Percentiles rank a stretch among this genome's conserved stretches.
These are phyloP conservation scores for Corythornis leucogaster DNA, from an alignment of 2,797 vertebrate genomes.

Conservation along the genomic window DNA sequence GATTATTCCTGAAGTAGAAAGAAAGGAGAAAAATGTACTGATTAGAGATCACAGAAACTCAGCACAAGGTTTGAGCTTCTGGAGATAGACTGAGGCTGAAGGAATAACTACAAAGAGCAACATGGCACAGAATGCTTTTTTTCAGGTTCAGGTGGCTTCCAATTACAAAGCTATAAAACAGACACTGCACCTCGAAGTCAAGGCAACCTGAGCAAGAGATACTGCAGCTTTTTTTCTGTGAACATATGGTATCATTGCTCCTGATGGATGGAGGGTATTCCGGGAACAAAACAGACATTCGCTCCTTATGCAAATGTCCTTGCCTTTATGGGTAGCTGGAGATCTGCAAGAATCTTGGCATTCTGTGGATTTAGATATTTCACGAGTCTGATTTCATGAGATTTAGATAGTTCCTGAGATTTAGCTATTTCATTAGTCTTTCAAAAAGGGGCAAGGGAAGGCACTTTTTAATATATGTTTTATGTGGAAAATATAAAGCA, in stretches of 20 bases:
- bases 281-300: slow-evolving; percentile 68
- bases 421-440: neutral
- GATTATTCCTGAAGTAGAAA: neutral
- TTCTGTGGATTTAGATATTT: neutral
- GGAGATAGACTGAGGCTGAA: neutral
- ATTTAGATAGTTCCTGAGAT: neutral
- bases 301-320: slow-evolving; percentile 59
- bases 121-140: neutral
- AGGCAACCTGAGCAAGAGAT: slow-evolving; percentile 60
- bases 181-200: slow-evolving; percentile 31
- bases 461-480: neutral
- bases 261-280: slow-evolving; percentile 56
- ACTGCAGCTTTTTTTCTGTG: slow-evolving; percentile 26
- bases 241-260: slow-evolving; percentile 64
- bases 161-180: slow-evolving; percentile 45
- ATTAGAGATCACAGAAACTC: neutral
- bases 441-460: neutral
- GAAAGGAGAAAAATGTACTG: neutral
- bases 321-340: slow-evolving; percentile 42
- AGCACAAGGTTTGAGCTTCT: neutral
- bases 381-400: neutral
- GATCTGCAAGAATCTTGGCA: slow-evolving; percentile 62
- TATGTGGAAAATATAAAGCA: neutral
- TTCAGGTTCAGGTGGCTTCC: slow-evolving; percentile 29
- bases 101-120: neutral